phyloP scores from a whole-genome alignment of 2,888 invertebrate species.

The Lithophane semibrunnea region DNA sequence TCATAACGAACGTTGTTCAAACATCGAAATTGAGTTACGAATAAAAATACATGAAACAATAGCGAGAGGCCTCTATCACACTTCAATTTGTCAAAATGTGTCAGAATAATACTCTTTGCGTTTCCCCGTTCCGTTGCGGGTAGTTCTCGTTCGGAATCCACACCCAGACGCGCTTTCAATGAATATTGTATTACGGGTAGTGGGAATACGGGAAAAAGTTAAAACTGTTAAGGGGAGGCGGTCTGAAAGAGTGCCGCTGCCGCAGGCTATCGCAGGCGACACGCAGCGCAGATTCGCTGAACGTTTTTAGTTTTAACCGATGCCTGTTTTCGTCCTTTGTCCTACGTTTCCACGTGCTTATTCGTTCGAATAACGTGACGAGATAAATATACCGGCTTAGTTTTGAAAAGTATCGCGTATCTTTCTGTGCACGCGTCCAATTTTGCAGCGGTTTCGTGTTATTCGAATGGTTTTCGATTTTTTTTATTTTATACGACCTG shows the following conservation, averaged over 20 bases:
- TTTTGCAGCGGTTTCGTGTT: constrained; percentile 38
- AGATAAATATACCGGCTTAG: constrained; percentile 75
- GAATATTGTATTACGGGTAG: constrained; percentile 79
- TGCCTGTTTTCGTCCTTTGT: constrained; percentile 75
- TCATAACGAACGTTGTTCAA: constrained; percentile 87
- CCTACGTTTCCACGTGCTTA: constrained; percentile 71
- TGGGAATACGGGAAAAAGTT: constrained; percentile 73
- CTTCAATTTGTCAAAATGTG: constrained; percentile 86
- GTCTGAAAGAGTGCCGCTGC: constrained; percentile 66
- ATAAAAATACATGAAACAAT: constrained; percentile 85
- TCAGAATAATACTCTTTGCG: constrained; percentile 78
- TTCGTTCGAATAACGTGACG: constrained; percentile 74
- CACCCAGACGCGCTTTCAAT: constrained; percentile 77
- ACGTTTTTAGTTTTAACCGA: constrained; percentile 74
- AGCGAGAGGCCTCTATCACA: constrained; percentile 78
- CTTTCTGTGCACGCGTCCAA: constrained; percentile 59
- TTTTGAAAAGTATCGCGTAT: constrained; percentile 60
- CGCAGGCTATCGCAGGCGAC: constrained; percentile 68
- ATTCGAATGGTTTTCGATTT: constrained; percentile 21
- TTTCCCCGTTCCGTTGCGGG: constrained; percentile 69
- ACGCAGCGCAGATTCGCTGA: constrained; percentile 70
- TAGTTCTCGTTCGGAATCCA: constrained; percentile 68
- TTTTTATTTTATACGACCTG: constrained; percentile 21
- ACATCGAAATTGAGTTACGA: constrained; percentile 83
- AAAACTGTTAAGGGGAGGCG: constrained; percentile 70